Percentiles rank a stretch among this genome's conserved stretches.
Conservation (phyloP, 1,140 invertebrate genomes). For the Pseudachorutes palmiensis region DNA sequence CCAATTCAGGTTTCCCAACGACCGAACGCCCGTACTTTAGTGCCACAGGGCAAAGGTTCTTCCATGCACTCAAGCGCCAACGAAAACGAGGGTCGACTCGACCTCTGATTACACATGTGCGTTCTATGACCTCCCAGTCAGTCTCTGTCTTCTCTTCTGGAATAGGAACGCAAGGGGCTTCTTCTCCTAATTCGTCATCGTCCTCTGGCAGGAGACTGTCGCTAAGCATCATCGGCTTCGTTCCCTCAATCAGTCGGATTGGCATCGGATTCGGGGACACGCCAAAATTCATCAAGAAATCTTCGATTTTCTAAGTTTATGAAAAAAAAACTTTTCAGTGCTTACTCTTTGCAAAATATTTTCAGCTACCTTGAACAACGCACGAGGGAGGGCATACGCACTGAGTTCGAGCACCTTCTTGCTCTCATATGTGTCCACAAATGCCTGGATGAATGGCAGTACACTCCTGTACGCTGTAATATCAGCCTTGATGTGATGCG, state of each 20-base stretch:
- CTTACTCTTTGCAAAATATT: not conserved
- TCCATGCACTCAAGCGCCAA: conserved; percentile 30
- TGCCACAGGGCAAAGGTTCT: conserved; percentile 32
- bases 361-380: conserved; percentile 18
- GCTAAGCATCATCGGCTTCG: not conserved
- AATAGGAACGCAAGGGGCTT: not conserved
- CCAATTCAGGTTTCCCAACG: conserved; percentile 26
- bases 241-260: conserved; percentile 4
- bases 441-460: conserved; percentile 21
- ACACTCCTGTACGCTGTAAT: conserved; percentile 18
- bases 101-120: conserved; percentile 10
- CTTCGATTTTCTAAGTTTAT: conserved; percentile 18
- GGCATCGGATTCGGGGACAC: conserved; percentile 15
- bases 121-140: conserved; percentile 25
- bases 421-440: conserved; percentile 20
- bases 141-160: not conserved
- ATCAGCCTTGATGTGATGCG: conserved; percentile 20
- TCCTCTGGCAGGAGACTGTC: not conserved
- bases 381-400: conserved; percentile 23
- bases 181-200: conserved; percentile 14
- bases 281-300: conserved; percentile 18
- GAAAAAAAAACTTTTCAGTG: not conserved
- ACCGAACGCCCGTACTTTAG: conserved; percentile 29
- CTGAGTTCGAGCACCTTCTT: conserved; percentile 27
- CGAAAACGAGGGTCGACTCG: conserved; percentile 10